Conservation (phyloP, 2,888 invertebrate species). For the Acrocyrtus sp. region DNA sequence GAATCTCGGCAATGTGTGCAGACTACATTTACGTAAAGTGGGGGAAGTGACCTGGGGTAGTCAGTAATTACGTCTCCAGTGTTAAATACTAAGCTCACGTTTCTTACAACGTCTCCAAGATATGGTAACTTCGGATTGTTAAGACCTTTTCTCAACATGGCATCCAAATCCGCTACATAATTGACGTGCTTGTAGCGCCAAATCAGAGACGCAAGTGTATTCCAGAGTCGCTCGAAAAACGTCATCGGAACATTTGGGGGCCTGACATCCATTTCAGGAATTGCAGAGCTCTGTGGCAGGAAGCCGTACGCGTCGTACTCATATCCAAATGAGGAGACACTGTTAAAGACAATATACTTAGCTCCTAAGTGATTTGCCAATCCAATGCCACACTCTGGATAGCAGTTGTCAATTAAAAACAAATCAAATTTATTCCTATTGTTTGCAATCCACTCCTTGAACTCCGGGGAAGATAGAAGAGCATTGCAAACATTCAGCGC, state of each 20-base stretch:
- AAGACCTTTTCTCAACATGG: background rate
- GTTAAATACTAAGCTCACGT: slow-evolving; percentile 14
- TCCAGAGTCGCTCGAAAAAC: slow-evolving; percentile 13
- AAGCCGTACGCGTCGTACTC: slow-evolving; percentile 45
- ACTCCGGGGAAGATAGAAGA: background rate
- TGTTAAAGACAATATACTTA: slow-evolving; percentile 40
- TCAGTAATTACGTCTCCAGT: slow-evolving; percentile 28
- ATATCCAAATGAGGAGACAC: slow-evolving; percentile 14
- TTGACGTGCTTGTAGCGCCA: slow-evolving; percentile 8
- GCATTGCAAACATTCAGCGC: slow-evolving; percentile 7
- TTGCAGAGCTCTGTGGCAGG: slow-evolving; percentile 23
- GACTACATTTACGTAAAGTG: slow-evolving; percentile 16
- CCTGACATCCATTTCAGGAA: slow-evolving; percentile 38
- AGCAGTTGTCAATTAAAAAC: slow-evolving; percentile 48
- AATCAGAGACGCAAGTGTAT: slow-evolving; percentile 6
- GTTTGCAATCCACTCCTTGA: slow-evolving; percentile 1
- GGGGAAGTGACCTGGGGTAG: slow-evolving; percentile 19
- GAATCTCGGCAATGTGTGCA: slow-evolving; percentile 13
- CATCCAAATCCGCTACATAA: background rate
- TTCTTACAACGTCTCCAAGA: slow-evolving; percentile 19
- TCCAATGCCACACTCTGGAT: slow-evolving; percentile 51
- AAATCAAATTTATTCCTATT: slow-evolving; percentile 39
- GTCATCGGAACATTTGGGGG: slow-evolving; percentile 14
- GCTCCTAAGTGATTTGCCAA: slow-evolving; percentile 45
- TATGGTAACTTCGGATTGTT: slow-evolving; percentile 13